These are phyloP conservation scores for Poecile atricapillus DNA, from an alignment of 2,113 vertebrate genomes.

Conservation along the genomic window DNA sequence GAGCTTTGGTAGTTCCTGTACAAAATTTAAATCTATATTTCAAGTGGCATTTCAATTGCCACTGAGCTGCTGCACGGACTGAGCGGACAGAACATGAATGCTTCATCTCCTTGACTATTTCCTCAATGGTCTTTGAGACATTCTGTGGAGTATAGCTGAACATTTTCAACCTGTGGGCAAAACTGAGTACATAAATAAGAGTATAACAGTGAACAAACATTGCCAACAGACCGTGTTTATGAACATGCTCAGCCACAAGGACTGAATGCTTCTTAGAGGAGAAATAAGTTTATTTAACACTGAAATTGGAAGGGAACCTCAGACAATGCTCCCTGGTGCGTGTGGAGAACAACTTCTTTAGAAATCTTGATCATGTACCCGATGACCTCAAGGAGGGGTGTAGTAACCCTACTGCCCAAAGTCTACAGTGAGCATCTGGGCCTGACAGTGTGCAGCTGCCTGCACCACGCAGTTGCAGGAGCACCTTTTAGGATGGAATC, in stretches of 20 bases:
- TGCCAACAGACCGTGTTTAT: neutral
- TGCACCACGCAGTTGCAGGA: neutral
- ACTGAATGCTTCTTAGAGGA: neutral
- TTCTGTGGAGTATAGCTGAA: neutral
- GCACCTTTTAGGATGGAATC: accelerated
- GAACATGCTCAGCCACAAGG: neutral
- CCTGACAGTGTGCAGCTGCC: neutral
- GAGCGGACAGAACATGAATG: neutral
- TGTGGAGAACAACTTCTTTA: neutral
- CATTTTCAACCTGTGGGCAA: neutral
- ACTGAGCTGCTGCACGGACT: neutral
- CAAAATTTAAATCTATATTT: neutral
- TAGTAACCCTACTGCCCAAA: neutral
- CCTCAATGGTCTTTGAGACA: neutral
- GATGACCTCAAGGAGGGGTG: accelerated
- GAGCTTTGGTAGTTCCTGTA: neutral
- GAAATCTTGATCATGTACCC: accelerated
- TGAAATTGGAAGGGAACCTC: neutral
- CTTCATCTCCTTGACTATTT: neutral
- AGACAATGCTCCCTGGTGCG: neutral
- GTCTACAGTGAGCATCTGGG: neutral
- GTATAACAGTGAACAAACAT: neutral
- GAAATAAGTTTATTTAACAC: neutral
- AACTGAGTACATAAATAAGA: neutral
- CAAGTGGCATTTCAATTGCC: neutral